A percentile compares a stretch with the other conserved stretches of the same genome.
phyloP scores from a whole-genome alignment of 2,797 vertebrate species.

The Leptodactylus fallax region DNA sequence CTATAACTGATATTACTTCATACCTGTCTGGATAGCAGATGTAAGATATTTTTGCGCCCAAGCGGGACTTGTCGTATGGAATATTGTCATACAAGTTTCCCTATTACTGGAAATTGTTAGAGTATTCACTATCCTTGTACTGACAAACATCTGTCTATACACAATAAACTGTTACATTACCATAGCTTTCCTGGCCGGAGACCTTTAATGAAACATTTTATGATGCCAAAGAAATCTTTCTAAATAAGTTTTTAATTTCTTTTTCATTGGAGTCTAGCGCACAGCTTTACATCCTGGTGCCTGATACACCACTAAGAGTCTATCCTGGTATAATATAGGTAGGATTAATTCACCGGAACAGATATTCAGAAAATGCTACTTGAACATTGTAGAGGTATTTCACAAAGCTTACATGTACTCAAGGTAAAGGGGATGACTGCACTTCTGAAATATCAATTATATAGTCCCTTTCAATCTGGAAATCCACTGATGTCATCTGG shows the following conservation, averaged over 20 bases:
- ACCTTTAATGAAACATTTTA: not conserved
- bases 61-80: slow-evolving; percentile 81
- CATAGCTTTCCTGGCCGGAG: not conserved
- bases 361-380: no score
- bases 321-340: no score
- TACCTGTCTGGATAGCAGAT: slow-evolving; percentile 79
- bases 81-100: slow-evolving; percentile 72
- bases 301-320: not conserved
- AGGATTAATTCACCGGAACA: not conserved
- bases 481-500: no score
- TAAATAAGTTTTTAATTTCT: not conserved
- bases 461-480: no score
- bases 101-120: slow-evolving; percentile 66
- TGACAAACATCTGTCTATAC: slow-evolving; percentile 74
- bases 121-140: slow-evolving; percentile 74
- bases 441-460: no score
- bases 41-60: slow-evolving; percentile 85
- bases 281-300: not conserved
- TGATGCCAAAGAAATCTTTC: not conserved
- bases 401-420: no score
- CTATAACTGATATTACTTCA: slow-evolving; percentile 74
- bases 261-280: not conserved
- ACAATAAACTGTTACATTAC: slow-evolving; percentile 64
- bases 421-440: no score
- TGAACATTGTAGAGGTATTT: no score